phyloP scores from a whole-genome alignment of 2,888 invertebrate genomes.

The Abscondita cerata region DNA sequence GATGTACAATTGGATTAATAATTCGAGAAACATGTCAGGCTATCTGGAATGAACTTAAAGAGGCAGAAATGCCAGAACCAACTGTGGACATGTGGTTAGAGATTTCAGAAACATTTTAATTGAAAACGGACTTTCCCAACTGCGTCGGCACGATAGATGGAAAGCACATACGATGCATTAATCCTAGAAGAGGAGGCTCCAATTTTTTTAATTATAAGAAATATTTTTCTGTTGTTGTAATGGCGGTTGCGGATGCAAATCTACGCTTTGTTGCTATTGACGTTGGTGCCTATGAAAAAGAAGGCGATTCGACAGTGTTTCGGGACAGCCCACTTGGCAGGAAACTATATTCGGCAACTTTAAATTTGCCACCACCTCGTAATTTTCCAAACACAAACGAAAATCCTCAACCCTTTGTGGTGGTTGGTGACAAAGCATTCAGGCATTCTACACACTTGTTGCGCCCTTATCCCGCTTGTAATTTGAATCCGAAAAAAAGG shows the following conservation, averaged over 20 bases:
- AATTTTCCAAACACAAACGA: background rate
- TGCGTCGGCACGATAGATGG: slow-evolving; percentile 39
- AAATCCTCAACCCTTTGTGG: background rate
- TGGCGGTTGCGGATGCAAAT: slow-evolving; percentile 39
- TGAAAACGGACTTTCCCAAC: slow-evolving; percentile 40
- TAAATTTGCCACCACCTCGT: background rate
- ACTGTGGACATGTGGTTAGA: slow-evolving; percentile 32
- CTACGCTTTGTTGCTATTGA: slow-evolving; percentile 35
- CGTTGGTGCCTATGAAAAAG: slow-evolving; percentile 34
- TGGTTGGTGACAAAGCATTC: slow-evolving; percentile 23
- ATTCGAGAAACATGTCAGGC: slow-evolving; percentile 30
- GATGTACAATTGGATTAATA: slow-evolving; percentile 23
- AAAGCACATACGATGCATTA: slow-evolving; percentile 32
- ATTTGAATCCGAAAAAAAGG: background rate
- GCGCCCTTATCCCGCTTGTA: slow-evolving; percentile 7
- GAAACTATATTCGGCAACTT: background rate
- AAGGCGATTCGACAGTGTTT: slow-evolving; percentile 4
- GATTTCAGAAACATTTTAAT: slow-evolving; percentile 25
- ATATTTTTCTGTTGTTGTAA: slow-evolving; percentile 33
- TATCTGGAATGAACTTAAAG: slow-evolving; percentile 32
- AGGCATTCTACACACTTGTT: background rate
- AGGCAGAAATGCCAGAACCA: slow-evolving; percentile 29
- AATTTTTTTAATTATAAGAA: slow-evolving; percentile 38
- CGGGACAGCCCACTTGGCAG: no score
- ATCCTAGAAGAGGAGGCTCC: slow-evolving; percentile 24